Conservation (phyloP, 1,140 invertebrate genomes). For the Drosophila quadrilineata region DNA sequence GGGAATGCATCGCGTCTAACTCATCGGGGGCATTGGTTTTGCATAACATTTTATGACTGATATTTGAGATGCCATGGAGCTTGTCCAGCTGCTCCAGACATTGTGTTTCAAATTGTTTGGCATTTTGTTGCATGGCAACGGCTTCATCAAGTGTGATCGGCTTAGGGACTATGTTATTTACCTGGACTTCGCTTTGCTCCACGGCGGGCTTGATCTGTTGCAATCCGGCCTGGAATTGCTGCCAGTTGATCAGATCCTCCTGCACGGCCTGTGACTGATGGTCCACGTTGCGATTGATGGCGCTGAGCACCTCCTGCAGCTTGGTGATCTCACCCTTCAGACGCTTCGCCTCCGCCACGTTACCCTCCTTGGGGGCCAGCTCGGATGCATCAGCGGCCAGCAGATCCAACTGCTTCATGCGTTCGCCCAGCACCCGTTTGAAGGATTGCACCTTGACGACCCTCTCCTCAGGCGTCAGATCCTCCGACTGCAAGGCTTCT, state of each 20-base stretch:
- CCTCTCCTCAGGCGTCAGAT: conserved; percentile 89
- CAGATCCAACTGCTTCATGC: conserved; percentile 86
- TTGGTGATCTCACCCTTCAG: conserved; percentile 86
- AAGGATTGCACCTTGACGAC: conserved; percentile 87
- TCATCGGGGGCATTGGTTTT: conserved; percentile 90
- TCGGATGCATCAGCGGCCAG: conserved; percentile 89
- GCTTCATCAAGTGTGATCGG: conserved; percentile 91
- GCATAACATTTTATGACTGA: conserved; percentile 88
- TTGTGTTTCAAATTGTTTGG: conserved; percentile 87
- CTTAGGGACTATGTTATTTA: conserved; percentile 86
- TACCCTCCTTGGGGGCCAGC: conserved; percentile 85
- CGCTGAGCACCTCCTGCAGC: conserved; percentile 86
- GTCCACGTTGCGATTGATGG: conserved; percentile 87
- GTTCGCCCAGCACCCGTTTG: conserved; percentile 87
- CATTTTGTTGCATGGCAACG: conserved; percentile 87
- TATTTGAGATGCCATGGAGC: conserved; percentile 87
- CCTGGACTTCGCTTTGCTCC: conserved; percentile 90
- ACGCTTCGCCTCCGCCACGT: conserved; percentile 86
- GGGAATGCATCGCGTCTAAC: conserved; percentile 89
- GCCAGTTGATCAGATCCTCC: conserved; percentile 91
- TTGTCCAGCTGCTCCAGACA: conserved; percentile 89
- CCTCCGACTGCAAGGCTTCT: conserved; percentile 87
- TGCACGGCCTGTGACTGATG: conserved; percentile 87
- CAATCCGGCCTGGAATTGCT: conserved; percentile 90
- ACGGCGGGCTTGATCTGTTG: conserved; percentile 93